phyloP scores from a whole-genome alignment of 2,888 invertebrate genomes.

The Candidula unifasciata region DNA sequence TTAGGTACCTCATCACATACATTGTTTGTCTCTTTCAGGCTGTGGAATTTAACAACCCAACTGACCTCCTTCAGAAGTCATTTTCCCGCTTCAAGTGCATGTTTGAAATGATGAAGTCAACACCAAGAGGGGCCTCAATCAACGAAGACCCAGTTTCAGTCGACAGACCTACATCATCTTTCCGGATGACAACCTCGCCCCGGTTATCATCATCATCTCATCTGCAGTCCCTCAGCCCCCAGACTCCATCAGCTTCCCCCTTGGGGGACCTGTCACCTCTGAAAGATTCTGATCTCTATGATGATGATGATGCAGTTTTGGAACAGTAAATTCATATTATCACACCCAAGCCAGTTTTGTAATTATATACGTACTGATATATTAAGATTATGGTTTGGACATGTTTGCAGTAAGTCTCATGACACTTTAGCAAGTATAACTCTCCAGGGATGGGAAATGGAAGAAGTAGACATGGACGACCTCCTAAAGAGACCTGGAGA shows the following conservation, averaged over 20 bases:
- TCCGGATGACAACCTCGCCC: slow-evolving; percentile 14
- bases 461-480: too few relatives aligned
- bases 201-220: slow-evolving; percentile 17
- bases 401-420: too few relatives aligned
- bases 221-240: background rate
- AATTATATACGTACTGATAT: too few relatives aligned
- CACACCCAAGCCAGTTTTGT: too few relatives aligned
- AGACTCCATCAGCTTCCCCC: slow-evolving; percentile 26
- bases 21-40: slow-evolving; percentile 58
- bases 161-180: slow-evolving; percentile 15
- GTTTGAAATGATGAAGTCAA: slow-evolving; percentile 55
- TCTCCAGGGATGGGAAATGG: too few relatives aligned
- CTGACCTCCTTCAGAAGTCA: slow-evolving; percentile 61
- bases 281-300: slow-evolving; percentile 9
- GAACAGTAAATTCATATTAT: background rate
- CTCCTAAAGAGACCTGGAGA: too few relatives aligned
- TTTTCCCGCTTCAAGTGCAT: slow-evolving; percentile 64
- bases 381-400: too few relatives aligned
- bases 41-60: slow-evolving; percentile 70
- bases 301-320: slow-evolving; percentile 20
- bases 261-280: slow-evolving; percentile 38
- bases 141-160: slow-evolving; percentile 47
- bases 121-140: slow-evolving; percentile 51
- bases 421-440: too few relatives aligned
- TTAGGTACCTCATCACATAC: too few relatives aligned